Conservation (phyloP, 2,888 invertebrate species). For the Trilocha varians region DNA sequence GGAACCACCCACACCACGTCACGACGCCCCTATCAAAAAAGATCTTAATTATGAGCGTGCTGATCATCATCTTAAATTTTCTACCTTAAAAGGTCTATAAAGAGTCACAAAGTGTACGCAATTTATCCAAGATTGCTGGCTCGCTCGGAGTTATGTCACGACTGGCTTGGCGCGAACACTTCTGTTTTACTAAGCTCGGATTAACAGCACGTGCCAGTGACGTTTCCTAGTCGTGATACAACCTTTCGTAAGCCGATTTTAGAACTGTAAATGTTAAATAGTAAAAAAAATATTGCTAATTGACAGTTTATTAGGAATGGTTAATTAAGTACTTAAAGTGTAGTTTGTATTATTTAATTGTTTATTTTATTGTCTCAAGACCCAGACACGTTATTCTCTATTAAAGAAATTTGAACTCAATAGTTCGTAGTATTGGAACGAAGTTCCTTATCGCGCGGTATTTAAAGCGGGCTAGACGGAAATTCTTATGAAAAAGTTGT, state of each 20-base stretch:
- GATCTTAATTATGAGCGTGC: conserved; percentile 72
- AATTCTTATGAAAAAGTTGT: too few species aligned
- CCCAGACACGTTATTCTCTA: too few species aligned
- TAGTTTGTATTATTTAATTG: too few species aligned
- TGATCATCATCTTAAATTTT: conserved; percentile 71
- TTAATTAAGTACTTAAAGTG: too few species aligned
- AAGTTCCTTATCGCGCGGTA: too few species aligned
- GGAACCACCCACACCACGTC: conserved; percentile 67
- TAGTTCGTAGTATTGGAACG: too few species aligned
- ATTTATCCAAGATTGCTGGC: conserved; percentile 62
- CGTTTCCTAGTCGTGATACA: conserved; percentile 27
- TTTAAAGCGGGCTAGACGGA: too few species aligned
- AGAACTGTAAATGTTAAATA: too few species aligned
- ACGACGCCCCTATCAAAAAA: conserved; percentile 52
- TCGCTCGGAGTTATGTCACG: conserved; percentile 59
- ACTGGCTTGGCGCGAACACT: conserved; percentile 50
- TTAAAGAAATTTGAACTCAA: too few species aligned
- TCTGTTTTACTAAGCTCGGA: conserved; percentile 39
- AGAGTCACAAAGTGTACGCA: conserved; percentile 69
- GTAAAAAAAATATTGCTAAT: too few species aligned
- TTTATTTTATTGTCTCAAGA: too few species aligned
- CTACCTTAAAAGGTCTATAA: conserved; percentile 70
- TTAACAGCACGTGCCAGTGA: conserved; percentile 38
- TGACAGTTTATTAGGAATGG: too few species aligned
- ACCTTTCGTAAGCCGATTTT: conserved; percentile 8